Evolutionary conservation across 2,888 invertebrate species (phyloP).

Genomic region (Monopis laevigella): DNA sequence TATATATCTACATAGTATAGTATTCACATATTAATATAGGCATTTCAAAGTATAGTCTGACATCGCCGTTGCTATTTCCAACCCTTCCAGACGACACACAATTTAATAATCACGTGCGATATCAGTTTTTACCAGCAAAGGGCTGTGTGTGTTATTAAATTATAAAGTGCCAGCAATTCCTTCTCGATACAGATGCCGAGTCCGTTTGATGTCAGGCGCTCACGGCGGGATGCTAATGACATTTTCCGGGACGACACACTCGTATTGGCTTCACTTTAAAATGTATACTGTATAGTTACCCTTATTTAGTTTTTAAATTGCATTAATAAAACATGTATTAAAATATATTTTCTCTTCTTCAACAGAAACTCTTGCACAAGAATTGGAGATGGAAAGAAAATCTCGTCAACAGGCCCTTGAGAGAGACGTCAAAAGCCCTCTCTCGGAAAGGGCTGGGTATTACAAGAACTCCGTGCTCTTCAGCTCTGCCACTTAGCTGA

Average conservation of each 20-base stretch:
- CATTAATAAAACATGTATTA: neutral
- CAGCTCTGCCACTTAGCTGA: conserved; percentile 83
- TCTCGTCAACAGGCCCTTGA: conserved; percentile 82
- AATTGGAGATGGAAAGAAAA: conserved; percentile 89
- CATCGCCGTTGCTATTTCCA: conserved; percentile 16
- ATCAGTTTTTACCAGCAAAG: conserved; percentile 47
- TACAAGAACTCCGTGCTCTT: conserved; percentile 92
- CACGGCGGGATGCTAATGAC: conserved; percentile 50
- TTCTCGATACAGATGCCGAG: conserved; percentile 37
- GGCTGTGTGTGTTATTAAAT: conserved; percentile 52
- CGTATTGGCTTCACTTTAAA: conserved; percentile 22
- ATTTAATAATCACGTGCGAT: conserved; percentile 46
- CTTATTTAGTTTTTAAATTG: neutral
- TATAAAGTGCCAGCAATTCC: conserved; percentile 34
- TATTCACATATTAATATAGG: conserved; percentile 2
- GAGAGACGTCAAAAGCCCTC: conserved; percentile 85
- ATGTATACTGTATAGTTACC: neutral
- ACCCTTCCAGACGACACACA: conserved; percentile 35
- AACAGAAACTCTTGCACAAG: conserved; percentile 86
- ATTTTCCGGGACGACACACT: conserved; percentile 47
- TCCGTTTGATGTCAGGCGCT: conserved; percentile 56
- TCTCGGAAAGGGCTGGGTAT: conserved; percentile 83
- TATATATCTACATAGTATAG: too few species aligned
- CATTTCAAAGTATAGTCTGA: conserved; percentile 7
- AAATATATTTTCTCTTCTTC: conserved; percentile 31